phyloP scores from a whole-genome alignment of 2,797 vertebrate genomes.

The Tiaroga cobitis region DNA sequence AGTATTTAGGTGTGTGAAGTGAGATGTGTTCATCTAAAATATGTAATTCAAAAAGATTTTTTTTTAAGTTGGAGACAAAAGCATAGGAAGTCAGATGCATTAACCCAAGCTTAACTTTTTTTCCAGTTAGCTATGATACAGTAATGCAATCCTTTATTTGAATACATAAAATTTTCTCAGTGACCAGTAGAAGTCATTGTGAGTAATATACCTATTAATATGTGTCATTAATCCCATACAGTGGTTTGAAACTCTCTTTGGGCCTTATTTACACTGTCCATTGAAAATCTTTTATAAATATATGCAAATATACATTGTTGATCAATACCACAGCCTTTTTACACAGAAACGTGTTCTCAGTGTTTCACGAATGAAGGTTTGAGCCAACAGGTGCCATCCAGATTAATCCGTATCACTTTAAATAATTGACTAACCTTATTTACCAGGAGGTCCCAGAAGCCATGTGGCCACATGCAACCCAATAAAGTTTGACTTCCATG shows the following conservation, averaged over 20 bases:
- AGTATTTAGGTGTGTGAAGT: background rate
- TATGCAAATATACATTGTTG: background rate
- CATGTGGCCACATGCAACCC: background rate
- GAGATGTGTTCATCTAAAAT: background rate
- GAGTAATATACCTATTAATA: background rate
- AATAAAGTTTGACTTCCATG: background rate
- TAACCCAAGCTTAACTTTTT: background rate
- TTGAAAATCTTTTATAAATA: background rate
- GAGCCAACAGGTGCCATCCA: constrained; percentile 2
- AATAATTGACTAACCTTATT: background rate
- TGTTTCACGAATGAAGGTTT: background rate
- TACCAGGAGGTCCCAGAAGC: background rate
- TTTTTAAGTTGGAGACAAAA: background rate
- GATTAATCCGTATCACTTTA: background rate
- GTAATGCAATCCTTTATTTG: background rate
- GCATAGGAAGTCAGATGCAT: background rate
- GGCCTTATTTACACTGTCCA: background rate
- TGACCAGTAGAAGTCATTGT: background rate
- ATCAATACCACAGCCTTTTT: background rate
- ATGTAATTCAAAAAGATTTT: background rate
- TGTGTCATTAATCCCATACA: background rate
- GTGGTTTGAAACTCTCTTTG: background rate
- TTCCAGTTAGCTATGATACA: background rate
- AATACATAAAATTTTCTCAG: background rate
- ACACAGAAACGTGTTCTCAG: background rate